These are phyloP conservation scores for Branchipolynoe longqiensis DNA, from an alignment of 2,888 invertebrate species.

Conservation along the genomic window DNA sequence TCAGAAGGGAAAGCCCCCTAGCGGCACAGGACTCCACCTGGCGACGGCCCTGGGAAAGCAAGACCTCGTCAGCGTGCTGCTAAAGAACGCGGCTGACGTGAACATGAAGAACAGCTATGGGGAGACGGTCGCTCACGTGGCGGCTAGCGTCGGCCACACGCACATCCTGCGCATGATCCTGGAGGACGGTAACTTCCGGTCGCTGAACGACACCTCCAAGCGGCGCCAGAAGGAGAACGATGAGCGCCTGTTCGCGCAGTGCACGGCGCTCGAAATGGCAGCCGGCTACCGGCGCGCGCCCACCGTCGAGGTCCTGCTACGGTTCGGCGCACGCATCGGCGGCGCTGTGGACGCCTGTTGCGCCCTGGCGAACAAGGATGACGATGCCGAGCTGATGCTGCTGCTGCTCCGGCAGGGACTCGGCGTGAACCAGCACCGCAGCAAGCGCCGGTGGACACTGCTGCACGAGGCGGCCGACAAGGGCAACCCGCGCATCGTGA, in stretches of 20 bases:
- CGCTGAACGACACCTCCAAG: conserved; percentile 8
- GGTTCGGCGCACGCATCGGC: conserved; percentile 3
- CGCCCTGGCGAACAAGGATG: conserved; percentile 38
- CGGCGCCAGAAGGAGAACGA: neutral
- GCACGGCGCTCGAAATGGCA: conserved; percentile 30
- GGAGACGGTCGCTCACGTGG: neutral
- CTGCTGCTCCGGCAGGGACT: neutral
- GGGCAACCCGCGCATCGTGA: neutral
- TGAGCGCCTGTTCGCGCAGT: neutral
- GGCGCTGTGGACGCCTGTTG: neutral
- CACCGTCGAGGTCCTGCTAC: neutral
- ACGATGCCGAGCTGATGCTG: conserved; percentile 20
- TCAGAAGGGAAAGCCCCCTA: neutral
- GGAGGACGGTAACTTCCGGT: conserved; percentile 13
- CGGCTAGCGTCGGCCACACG: neutral
- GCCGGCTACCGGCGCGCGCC: neutral
- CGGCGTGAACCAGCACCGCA: conserved; percentile 4
- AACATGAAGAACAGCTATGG: conserved; percentile 43
- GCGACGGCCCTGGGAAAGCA: neutral
- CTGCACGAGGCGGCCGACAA: conserved; percentile 13
- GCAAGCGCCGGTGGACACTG: neutral
- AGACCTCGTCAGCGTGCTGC: neutral
- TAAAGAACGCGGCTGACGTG: conserved; percentile 12
- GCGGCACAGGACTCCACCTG: conserved; percentile 30
- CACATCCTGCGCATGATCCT: neutral